phyloP scores from a whole-genome alignment of 2,888 invertebrate genomes.

The Amiota mariae region DNA sequence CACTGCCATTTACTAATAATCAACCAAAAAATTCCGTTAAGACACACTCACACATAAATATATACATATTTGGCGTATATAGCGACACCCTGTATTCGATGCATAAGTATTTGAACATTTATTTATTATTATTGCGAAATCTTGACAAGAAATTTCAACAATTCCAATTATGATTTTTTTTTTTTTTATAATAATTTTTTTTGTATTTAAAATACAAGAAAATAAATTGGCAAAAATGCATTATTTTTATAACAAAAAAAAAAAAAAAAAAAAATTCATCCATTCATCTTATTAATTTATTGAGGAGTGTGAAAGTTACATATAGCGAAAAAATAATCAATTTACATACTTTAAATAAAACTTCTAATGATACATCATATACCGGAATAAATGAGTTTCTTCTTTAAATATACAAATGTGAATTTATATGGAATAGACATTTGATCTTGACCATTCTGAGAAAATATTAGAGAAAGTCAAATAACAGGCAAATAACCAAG shows the following conservation, averaged over 20 bases:
- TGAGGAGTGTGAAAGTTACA: neutral
- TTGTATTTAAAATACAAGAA: neutral
- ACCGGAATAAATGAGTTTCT: too few species aligned
- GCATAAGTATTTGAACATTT: neutral
- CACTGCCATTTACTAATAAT: conserved; percentile 23
- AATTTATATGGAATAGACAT: too few species aligned
- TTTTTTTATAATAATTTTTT: neutral
- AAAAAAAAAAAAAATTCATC: neutral
- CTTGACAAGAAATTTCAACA: conserved; percentile 15
- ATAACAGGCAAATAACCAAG: too few species aligned
- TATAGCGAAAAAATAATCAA: too few species aligned
- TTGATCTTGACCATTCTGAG: too few species aligned
- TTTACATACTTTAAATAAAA: too few species aligned
- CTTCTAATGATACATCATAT: too few species aligned
- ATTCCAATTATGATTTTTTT: conserved; percentile 14
- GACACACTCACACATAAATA: too few species aligned
- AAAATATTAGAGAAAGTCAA: too few species aligned
- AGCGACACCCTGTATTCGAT: conserved; percentile 14
- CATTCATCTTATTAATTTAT: neutral
- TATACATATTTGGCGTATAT: too few species aligned
- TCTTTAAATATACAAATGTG: too few species aligned
- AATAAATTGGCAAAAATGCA: conserved; percentile 19
- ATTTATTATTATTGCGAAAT: neutral
- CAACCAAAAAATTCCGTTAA: conserved; percentile 4
- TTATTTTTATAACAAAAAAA: conserved; percentile 26